These are phyloP conservation scores for Mormyrus iriodes DNA, from an alignment of 2,113 vertebrate genomes.

Conservation along the genomic window DNA sequence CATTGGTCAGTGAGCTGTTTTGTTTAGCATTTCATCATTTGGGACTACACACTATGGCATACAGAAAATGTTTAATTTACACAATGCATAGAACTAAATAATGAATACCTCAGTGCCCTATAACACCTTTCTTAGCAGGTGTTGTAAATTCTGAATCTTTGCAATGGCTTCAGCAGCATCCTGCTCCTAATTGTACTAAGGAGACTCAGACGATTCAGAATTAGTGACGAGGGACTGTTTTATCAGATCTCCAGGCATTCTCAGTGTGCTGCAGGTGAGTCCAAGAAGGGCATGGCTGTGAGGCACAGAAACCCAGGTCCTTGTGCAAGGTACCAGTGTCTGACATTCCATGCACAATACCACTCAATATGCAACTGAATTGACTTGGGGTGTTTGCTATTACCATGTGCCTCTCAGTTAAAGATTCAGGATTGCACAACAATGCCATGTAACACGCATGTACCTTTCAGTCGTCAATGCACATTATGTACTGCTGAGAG, in stretches of 20 bases:
- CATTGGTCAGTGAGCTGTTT: background rate
- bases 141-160: constrained; percentile 11
- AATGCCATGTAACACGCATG: constrained; percentile 82
- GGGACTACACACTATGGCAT: background rate
- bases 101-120: background rate
- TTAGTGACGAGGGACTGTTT: background rate
- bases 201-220: background rate
- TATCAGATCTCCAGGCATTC: constrained; percentile 11
- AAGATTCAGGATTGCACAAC: constrained; percentile 59
- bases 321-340: background rate
- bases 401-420: constrained; percentile 65
- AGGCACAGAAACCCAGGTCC: background rate
- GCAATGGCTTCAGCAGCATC: background rate
- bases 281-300: background rate
- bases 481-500: constrained; percentile 79
- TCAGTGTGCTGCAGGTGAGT: constrained; percentile 4
- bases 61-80: background rate
- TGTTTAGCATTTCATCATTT: background rate
- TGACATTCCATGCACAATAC: constrained; percentile 5
- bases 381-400: constrained; percentile 43
- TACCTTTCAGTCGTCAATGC: constrained; percentile 66
- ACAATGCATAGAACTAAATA: background rate
- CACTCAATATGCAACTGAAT: constrained; percentile 1
- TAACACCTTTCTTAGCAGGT: constrained; percentile 2
- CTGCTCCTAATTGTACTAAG: background rate